Conservation (phyloP, 2,797 vertebrate species). For the Enteromius thamalakanensis region DNA sequence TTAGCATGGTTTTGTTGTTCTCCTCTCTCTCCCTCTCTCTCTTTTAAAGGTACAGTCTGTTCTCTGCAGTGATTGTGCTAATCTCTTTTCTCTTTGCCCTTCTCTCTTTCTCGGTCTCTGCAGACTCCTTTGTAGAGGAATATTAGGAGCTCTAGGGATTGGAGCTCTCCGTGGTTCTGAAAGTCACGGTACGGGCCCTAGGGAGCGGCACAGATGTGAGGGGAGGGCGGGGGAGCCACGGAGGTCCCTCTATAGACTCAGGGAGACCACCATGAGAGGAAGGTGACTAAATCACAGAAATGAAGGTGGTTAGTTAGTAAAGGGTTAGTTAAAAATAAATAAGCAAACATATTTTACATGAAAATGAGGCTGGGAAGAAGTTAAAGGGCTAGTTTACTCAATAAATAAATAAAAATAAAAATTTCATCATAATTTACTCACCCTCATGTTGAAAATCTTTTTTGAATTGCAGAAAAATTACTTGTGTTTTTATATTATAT, state of each 20-base stretch:
- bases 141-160: neutral
- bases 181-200: neutral
- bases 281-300: constrained; percentile 48
- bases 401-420: neutral
- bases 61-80: constrained; percentile 68
- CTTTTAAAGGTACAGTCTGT: constrained; percentile 79
- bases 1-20: constrained; percentile 67
- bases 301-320: neutral
- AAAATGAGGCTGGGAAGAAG: too few species aligned
- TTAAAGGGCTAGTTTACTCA: neutral
- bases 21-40: constrained; percentile 64
- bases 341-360: too few species aligned
- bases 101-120: neutral
- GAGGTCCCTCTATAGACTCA: constrained; percentile 4
- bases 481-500: neutral
- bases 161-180: constrained; percentile 34
- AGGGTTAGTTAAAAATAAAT: neutral
- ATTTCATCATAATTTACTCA: too few species aligned
- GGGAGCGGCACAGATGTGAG: constrained; percentile 1
- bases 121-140: constrained; percentile 10
- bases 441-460: neutral
- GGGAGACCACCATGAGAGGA: constrained; percentile 3
- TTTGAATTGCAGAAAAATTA: neutral
- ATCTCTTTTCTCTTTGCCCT: constrained; percentile 23
- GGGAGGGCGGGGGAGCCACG: neutral